These are phyloP conservation scores for Dryobota labecula DNA, from an alignment of 2,888 invertebrate species.

Conservation along the genomic window DNA sequence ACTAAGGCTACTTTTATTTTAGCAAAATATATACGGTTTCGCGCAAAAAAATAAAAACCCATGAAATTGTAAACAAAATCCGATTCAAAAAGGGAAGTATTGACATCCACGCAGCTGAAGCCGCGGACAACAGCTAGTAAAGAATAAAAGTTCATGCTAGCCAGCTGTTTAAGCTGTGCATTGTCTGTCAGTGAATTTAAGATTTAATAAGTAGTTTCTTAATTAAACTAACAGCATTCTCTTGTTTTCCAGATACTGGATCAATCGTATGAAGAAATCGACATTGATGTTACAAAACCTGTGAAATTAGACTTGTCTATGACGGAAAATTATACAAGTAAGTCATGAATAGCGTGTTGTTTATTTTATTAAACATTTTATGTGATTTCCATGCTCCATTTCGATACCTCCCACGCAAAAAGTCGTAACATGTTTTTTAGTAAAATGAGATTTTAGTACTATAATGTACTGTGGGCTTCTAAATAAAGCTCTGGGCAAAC, in stretches of 20 bases:
- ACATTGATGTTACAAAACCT: slow-evolving; percentile 92
- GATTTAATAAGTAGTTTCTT: too few relatives aligned
- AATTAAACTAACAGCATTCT: not conserved
- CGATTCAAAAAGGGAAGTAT: too few relatives aligned
- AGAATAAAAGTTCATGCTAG: not conserved
- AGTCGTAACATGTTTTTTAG: too few relatives aligned
- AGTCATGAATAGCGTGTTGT: slow-evolving; percentile 63
- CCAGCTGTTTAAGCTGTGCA: not conserved
- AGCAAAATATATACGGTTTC: too few relatives aligned
- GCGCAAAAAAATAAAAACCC: too few relatives aligned
- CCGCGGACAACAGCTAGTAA: not conserved
- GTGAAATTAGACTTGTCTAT: slow-evolving; percentile 90
- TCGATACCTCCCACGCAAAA: too few relatives aligned
- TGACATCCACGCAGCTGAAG: too few relatives aligned
- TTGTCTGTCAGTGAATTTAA: not conserved
- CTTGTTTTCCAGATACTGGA: slow-evolving; percentile 90
- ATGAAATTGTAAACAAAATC: too few relatives aligned
- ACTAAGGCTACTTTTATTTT: too few relatives aligned
- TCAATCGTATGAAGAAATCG: slow-evolving; percentile 93
- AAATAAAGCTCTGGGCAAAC: not conserved
- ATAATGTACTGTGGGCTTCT: not conserved
- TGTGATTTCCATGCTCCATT: not conserved
- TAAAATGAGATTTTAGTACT: too few relatives aligned
- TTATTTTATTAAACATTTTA: not conserved
- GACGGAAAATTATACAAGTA: slow-evolving; percentile 89